Base-by-base conservation (phyloP, 2,888 invertebrate genomes). In the Odontomyia ornata region DNA sequence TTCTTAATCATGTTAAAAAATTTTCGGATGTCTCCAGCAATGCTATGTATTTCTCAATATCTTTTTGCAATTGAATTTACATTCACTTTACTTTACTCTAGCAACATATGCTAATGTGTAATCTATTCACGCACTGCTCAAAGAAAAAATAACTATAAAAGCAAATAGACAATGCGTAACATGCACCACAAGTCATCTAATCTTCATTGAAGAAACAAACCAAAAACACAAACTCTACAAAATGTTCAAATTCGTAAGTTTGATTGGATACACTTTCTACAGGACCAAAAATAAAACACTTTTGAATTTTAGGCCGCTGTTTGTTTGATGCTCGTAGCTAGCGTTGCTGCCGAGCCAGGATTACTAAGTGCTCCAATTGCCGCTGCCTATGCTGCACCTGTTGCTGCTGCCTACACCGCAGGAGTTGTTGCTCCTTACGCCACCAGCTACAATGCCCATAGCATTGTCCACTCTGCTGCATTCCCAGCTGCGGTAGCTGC, bases 401-500 rank as follows among this genome's bases (percentile, higher is more conserved):
- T 76, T 23, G 79, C 80, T 64, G 46, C 75, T 23, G 79, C 80
- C 64, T 64, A 82, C 5, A 81, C 82, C 13, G 64, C 75, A 2
- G 64, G 78, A 46, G 46, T 76, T 0, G 82, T 82, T 7, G 85
- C 84, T 27, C 75, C 64, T 7, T 75, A 75, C 28, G 75, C 75
- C 15, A 64, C 46, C 28, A 62, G 64, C 30, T 75, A 75, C 62
- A 75, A 75, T 27, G 75, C 75, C 43, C 75, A 75, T n/a, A 28
- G 18, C n/a, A 62, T 84, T 75, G 84, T 83, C 77, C 80, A 83
- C 60, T 83, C 79, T 52, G 82, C 84, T 69, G 86, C 85, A 76
- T 86, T 85, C 77, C 84, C 85, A 11, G 84, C 84, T 52, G 77
- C 85, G 52, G 82, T 84, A 1, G 57, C 75, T 57, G 84, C 85